phyloP scores from a whole-genome alignment of 2,113 vertebrate species.

The Ophthalmolycus amberensis region DNA sequence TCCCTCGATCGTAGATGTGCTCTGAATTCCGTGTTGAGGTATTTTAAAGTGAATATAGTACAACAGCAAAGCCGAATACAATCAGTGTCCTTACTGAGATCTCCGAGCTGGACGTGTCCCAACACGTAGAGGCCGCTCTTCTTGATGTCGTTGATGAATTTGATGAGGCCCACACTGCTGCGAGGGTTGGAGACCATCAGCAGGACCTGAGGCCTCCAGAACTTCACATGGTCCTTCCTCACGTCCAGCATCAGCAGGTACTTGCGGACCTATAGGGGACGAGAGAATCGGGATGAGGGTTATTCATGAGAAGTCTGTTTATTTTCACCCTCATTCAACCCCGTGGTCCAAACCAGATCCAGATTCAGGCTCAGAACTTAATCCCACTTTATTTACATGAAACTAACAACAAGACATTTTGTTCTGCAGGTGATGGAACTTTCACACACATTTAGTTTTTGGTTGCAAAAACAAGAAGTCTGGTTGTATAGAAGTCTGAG shows the following conservation, averaged over 20 bases:
- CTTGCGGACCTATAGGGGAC: slow-evolving; percentile 88
- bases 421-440: slow-evolving; percentile 5
- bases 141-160: slow-evolving; percentile 96
- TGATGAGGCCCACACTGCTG: slow-evolving; percentile 88
- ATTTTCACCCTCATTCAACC: not conserved
- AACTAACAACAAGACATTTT: not conserved
- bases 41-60: not conserved
- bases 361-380: not conserved
- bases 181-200: slow-evolving; percentile 96
- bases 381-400: slow-evolving; percentile 2
- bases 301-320: not conserved
- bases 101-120: slow-evolving; percentile 92
- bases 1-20: too few relatives aligned
- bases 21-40: too few relatives aligned
- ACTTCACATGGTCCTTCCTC: slow-evolving; percentile 97
- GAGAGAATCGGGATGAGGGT: not conserved
- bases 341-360: not conserved
- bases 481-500: not conserved
- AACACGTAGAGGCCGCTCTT: slow-evolving; percentile 96
- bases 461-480: too few relatives aligned
- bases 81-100: slow-evolving; percentile 87
- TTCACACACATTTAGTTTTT: not conserved
- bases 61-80: not conserved
- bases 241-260: slow-evolving; percentile 97
- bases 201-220: slow-evolving; percentile 96